Base-by-base conservation (phyloP, 1,140 invertebrate species). In the Teleogryllus occipitalis region DNA sequence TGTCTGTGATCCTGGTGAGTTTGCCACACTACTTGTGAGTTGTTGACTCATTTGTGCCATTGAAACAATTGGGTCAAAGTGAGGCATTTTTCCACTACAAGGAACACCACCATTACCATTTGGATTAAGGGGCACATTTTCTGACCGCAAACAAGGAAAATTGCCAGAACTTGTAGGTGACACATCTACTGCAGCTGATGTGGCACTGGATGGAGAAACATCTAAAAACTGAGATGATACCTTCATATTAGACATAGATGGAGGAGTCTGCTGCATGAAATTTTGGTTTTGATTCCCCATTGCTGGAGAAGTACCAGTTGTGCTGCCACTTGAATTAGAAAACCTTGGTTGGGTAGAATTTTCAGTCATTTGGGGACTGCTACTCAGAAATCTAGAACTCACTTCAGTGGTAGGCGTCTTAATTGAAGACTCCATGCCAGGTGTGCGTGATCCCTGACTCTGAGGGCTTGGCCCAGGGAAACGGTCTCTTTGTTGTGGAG, bases 11-110 rank as follows among this genome's bases (percentile, higher is more conserved):
- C 88, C 83, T 7, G 88, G 87, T 78, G 89, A 88, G 82, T 89
- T 90, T 12, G 91, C 88, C 54, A 92, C 91, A 72, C 90, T 92
- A 83, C 92, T 95, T 6, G 95, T 96, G 39, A 97, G 85, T 83
- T 96, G 95, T 83, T 97, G 96, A 77, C 94, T 96, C 96, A 97
- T 97, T 85, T 97, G 95, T 39, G 96, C 95, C 83, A 97, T 89
- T 7, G 96, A 97, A 18, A 95, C 95, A 82, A 97, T 97, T 0
- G 96, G 96, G 88, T 97, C 96, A 86, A 97, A 97, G 83, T 90
- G 91, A 78, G 90, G 89, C 15, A 88, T 83, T 83, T 89, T 90
- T 83, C 89, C 89, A 80, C 87, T 88, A 48, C 87, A 87, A 74
- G 89, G 85, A 83, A 88, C 88, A 82, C 90, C 90, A 75, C 90